A percentile compares a stretch with the other conserved stretches of the same genome.
Evolutionary conservation across 1,140 invertebrate species (phyloP).

Genomic region (Heliconius melpomene): DNA sequence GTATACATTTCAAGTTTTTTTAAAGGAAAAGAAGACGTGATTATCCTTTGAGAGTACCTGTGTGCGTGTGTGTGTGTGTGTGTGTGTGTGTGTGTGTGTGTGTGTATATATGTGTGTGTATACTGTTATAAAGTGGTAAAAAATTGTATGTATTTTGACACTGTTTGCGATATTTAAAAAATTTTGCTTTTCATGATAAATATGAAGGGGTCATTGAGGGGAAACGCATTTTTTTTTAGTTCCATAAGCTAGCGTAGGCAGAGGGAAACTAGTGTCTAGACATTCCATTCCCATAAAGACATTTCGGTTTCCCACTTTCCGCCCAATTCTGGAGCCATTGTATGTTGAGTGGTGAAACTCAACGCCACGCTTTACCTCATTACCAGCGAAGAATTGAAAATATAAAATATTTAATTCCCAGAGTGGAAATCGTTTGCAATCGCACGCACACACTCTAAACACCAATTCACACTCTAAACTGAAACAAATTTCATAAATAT

Average conservation of each 20-base stretch:
- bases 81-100: too few relatives aligned
- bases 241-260: too few relatives aligned
- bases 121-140: neutral
- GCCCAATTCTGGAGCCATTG: neutral
- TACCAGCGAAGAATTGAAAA: neutral
- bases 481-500: too few relatives aligned
- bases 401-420: neutral
- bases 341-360: neutral
- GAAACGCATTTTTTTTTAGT: too few relatives aligned
- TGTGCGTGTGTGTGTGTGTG: too few relatives aligned
- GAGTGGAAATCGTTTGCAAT: neutral
- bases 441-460: too few relatives aligned
- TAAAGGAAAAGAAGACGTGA: neutral
- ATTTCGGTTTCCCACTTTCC: too few relatives aligned
- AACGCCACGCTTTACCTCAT: neutral
- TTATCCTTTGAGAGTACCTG: neutral
- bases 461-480: too few relatives aligned
- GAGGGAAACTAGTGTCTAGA: too few relatives aligned
- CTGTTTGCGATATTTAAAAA: neutral
- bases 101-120: too few relatives aligned
- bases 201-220: too few relatives aligned
- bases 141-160: neutral
- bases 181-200: neutral
- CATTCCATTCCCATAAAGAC: too few relatives aligned
- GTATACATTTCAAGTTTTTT: conserved; percentile 10